Percentiles rank a stretch among this genome's conserved stretches.
Conservation (phyloP, 2,888 invertebrate species). For the Caenorhabditis angaria region DNA sequence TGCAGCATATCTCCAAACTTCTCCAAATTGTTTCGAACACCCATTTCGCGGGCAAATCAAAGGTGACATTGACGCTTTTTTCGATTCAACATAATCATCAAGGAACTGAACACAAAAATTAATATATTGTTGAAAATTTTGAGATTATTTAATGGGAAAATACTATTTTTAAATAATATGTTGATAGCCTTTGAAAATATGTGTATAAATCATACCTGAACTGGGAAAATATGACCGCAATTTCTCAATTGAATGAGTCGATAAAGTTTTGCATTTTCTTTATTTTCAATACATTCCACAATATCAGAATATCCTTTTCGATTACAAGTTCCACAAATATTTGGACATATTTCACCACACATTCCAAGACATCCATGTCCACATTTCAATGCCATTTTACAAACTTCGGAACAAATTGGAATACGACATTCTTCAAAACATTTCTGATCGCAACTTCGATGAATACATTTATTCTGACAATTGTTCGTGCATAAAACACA, state of each 20-base stretch:
- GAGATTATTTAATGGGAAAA: conserved; percentile 7
- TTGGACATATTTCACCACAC: conserved; percentile 80
- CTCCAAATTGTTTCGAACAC: conserved; percentile 5
- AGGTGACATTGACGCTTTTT: background rate
- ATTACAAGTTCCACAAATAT: conserved; percentile 77
- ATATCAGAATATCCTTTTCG: conserved; percentile 62
- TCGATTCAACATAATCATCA: conserved; percentile 17
- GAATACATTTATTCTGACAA: conserved; percentile 73
- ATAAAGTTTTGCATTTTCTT: conserved; percentile 10
- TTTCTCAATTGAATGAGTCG: conserved; percentile 44
- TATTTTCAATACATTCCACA: background rate
- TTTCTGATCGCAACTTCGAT: conserved; percentile 66
- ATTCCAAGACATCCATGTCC: conserved; percentile 80
- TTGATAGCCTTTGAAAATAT: background rate
- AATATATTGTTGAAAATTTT: no score
- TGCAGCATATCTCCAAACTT: conserved; percentile 24
- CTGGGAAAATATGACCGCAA: conserved; percentile 47
- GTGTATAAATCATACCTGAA: conserved; percentile 15
- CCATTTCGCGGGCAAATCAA: conserved; percentile 10
- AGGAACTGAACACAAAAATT: conserved; percentile 15
- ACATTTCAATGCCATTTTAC: conserved; percentile 74
- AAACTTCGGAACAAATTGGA: conserved; percentile 73
- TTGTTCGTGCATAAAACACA: conserved; percentile 72
- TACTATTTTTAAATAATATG: background rate
- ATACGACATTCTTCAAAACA: conserved; percentile 73